phyloP scores from a whole-genome alignment of 2,113 vertebrate genomes.

The Helogale parvula region DNA sequence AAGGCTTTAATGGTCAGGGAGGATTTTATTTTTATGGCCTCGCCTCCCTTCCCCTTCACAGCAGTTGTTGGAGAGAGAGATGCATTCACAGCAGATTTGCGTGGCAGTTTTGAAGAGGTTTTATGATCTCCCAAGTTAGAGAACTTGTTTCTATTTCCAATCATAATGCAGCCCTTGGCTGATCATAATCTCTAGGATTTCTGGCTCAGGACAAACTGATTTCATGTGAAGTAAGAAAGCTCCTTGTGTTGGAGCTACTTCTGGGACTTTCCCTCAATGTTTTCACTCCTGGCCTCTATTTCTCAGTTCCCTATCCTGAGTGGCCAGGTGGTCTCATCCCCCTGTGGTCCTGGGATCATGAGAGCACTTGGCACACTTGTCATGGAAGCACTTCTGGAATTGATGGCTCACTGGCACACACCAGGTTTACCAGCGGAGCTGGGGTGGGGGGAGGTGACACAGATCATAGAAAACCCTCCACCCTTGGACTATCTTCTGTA shows the following conservation, averaged over 20 bases:
- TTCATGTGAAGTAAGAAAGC: background rate
- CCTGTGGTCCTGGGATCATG: background rate
- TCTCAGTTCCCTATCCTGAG: background rate
- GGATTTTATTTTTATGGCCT: background rate
- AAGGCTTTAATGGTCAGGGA: background rate
- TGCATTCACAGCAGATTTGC: background rate
- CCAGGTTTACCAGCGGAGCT: background rate
- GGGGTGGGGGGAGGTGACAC: background rate
- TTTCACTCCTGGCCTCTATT: background rate
- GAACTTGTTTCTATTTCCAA: background rate
- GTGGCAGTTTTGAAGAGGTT: background rate
- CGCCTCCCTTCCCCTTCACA: background rate
- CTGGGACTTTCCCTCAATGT: background rate
- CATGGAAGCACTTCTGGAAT: background rate
- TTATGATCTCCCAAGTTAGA: background rate
- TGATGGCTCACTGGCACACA: background rate
- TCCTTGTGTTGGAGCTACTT: background rate
- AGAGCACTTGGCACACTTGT: background rate
- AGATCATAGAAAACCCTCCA: background rate
- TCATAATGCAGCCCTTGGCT: background rate
- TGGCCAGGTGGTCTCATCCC: background rate
- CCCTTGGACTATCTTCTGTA: background rate
- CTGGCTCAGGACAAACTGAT: background rate
- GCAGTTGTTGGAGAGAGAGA: background rate
- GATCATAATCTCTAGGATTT: background rate